A percentile compares a stretch with the other conserved stretches of the same genome.
These are phyloP conservation scores for Dinocampus coccinellae DNA, from an alignment of 2,888 invertebrate species.

Conservation along the genomic window DNA sequence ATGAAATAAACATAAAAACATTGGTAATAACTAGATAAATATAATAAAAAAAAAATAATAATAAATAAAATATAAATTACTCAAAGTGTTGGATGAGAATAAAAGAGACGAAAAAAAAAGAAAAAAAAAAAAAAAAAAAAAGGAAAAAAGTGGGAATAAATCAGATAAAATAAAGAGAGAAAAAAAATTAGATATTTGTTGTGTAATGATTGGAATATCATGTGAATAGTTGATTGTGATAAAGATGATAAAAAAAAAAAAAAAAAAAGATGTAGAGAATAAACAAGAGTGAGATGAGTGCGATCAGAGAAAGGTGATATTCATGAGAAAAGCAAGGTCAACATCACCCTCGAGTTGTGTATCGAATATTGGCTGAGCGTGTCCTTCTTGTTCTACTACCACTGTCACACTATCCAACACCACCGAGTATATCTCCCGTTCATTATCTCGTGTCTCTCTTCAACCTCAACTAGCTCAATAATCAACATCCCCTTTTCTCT, in stretches of 20 bases:
- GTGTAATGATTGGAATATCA: not conserved
- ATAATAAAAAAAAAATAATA: constrained; percentile 7
- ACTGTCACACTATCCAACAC: too few species aligned
- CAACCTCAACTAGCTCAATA: not conserved
- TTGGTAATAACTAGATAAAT: not conserved
- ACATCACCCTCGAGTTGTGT: constrained; percentile 36
- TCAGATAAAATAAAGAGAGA: not conserved
- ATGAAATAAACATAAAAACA: not conserved
- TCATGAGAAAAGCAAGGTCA: constrained; percentile 43
- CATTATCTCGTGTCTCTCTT: not conserved
- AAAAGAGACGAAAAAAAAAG: not conserved
- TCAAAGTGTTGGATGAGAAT: too few species aligned
- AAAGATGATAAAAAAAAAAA: too few species aligned
- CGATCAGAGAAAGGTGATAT: constrained; percentile 36
- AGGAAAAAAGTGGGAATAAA: not conserved
- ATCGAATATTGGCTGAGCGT: constrained; percentile 37
- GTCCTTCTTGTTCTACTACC: constrained; percentile 1
- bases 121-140: not conserved
- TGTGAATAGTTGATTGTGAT: constrained; percentile 21
- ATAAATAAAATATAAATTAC: not conserved
- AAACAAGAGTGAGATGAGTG: not conserved
- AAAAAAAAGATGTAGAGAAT: not conserved
- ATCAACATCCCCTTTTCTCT: not conserved
- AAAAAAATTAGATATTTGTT: not conserved
- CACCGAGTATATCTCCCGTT: too few species aligned